Base-by-base conservation (phyloP, 2,888 invertebrate genomes). In the Drosophila ezoana region DNA sequence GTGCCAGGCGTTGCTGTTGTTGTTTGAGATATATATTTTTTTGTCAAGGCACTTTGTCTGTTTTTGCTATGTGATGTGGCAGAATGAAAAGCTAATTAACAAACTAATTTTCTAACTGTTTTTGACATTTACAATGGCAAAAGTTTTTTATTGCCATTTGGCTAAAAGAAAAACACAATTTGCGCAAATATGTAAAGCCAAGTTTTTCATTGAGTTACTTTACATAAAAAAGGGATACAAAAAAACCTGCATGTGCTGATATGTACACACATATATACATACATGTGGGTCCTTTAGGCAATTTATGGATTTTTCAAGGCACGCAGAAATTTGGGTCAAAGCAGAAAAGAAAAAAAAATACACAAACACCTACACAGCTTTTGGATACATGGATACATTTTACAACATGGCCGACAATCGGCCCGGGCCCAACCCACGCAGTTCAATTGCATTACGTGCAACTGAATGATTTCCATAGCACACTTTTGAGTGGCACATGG, bases 11-110 rank as follows among this genome's bases (percentile, higher is more conserved):
- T 53, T 56, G 28, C 28, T 28, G 35, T 47, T 61, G 48, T 57
- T 72, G 57, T 53, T 72, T 52, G 56, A 48, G 45, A 52, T 40
- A 32, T 33, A 38, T 28, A 28, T 4, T 13, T 28, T 56, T 47
- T 53, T 43, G 41, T 35, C n/a, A 13, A 33, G 18, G 32, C 70
- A 70, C 38, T 74, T 65, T 72, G 74, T 77, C 62, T 81, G 73
- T 58, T 79, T 59, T 70, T 73, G 69, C 73, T 23, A 61, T 72
- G 73, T 60, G 54, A 77, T 73, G 81, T 79, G 78, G 49, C 71
- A 81, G 66, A 72, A 71, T 84, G 85, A 87, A 82, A 85, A 85
- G 86, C 83, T 84, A 85, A 87, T 84, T 84, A 87, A 87, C 85
- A 79, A 84, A 87, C 86, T 87, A 85, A 87, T 84, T 87, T 82